Base-by-base conservation (phyloP, 92 coral and sea anemone species). In the Muricea muricata region DNA sequence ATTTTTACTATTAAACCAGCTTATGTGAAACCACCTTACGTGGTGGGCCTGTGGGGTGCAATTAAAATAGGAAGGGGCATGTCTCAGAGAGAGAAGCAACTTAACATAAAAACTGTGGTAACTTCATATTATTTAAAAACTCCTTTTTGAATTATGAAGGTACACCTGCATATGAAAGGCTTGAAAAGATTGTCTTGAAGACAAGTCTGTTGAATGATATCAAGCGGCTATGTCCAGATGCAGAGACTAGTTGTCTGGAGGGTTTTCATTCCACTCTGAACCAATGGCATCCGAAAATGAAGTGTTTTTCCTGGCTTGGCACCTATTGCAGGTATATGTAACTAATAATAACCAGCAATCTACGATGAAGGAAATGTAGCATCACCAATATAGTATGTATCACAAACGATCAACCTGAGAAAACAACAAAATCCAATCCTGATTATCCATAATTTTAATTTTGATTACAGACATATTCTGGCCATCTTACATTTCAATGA, bases 241-340 rank as follows among this genome's bases (percentile, higher is more conserved):
- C 86, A 56, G 81, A 86, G 42, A 86, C 90, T 18, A 87, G 90
- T 31, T 87, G 90, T 60, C 20, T 79, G 77, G 86, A 80, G 56
- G 82, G 86, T 0, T 80, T 80, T 52, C 86, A 79, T 45, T 80
- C 86, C 12, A 80, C 82, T 41, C 72, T 87, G 11, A 87, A 87
- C 47, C 86, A 86, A 45, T 79, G 86, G 81, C 85, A 86, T 41
- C 86, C 86, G 7, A 86, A 79, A 83, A 86, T 86, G 89, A 79
- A 13, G 20, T 85, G 84, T 66, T 84, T 58, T 60, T 84, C 88
- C 70, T 79, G 85, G 81, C 90, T 86, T 86, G 90, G 90, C 66
- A 80, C 75, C 55, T 87, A 70, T 31, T 87, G 81, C 86, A 73
- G 81, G 87, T 72, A 28, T 39, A 21, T 42, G 6, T 29, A 45